Base-by-base conservation (phyloP, 2,888 invertebrate genomes). In the Gari tellinella region DNA sequence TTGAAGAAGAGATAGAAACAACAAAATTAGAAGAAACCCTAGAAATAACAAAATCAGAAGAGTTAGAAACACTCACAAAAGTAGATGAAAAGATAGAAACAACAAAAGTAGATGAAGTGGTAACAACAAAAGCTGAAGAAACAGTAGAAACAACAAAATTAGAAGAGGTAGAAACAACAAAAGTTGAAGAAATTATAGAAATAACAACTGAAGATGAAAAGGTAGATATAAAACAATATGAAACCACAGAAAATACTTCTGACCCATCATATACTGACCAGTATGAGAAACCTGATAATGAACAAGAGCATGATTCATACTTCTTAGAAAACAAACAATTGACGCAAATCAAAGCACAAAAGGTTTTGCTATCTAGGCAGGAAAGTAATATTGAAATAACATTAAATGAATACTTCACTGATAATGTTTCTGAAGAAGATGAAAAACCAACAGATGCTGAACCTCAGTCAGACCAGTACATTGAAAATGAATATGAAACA, bases 331-430 rank as follows among this genome's bases (percentile, higher is more conserved):
- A 56, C 1, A 51, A 31, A 38, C 26, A 63, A 41, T 14, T 37
- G 21, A 46, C 40, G 21, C 19, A 46, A 41, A 49, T 65, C 21
- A 41, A 51, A 60, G 68, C 73, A 48, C 55, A 78, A 51, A 78
- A 61, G 48, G 73, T 78, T 15, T 40, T 78, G 1, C 56, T 78
- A 19, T 78, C 78, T 26, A 62, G 73, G 25, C 78, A 78, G 48
- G 78, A 78, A 61, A 78, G 78, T 48, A 73, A 78, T 51, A 79
- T 74, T 62, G 79, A 79, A 68, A 74, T 74, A 38, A 74, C 79
- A 49, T 49, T 74, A 31, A 72, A 68, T 65, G 79, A 79, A 68
- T 79, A 58, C 46, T 67, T 31, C 10, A 10, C 10, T 10, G 10
- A 10, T 31, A n/a, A n/a, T n/a, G n/a, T n/a, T n/a, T n/a, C n/a